phyloP scores from a whole-genome alignment of 2,113 vertebrate genomes.

The Chelonoidis abingdonii region DNA sequence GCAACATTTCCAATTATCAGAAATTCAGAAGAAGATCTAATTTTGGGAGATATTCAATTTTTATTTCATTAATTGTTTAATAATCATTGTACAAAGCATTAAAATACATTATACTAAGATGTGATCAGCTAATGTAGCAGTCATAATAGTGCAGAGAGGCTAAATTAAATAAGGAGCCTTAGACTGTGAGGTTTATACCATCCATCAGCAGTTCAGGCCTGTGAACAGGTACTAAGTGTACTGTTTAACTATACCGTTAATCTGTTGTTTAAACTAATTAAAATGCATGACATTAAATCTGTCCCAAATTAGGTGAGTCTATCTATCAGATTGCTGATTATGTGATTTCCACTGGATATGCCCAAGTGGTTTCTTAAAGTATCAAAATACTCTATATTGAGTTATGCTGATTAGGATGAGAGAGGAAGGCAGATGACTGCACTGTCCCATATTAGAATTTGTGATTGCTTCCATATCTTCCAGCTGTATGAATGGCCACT shows the following conservation, averaged over 20 bases:
- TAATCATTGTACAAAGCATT: too few species aligned
- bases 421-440: background rate
- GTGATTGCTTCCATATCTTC: background rate
- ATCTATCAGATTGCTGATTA: too few species aligned
- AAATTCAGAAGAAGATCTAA: background rate
- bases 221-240: too few species aligned
- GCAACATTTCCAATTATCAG: background rate
- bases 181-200: too few species aligned
- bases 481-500: background rate
- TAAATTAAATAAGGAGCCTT: too few species aligned
- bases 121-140: background rate
- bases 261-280: background rate
- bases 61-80: background rate
- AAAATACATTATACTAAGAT: background rate
- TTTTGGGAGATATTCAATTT: background rate
- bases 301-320: background rate
- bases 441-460: background rate
- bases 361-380: background rate
- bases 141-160: background rate
- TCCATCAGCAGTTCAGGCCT: too few species aligned
- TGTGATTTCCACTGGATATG: background rate
- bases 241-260: background rate
- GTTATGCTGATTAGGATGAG: background rate
- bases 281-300: background rate
- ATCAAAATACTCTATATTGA: background rate